Evolutionary conservation across 1,140 invertebrate genomes (phyloP).

Genomic region (Apis laboriosa): DNA sequence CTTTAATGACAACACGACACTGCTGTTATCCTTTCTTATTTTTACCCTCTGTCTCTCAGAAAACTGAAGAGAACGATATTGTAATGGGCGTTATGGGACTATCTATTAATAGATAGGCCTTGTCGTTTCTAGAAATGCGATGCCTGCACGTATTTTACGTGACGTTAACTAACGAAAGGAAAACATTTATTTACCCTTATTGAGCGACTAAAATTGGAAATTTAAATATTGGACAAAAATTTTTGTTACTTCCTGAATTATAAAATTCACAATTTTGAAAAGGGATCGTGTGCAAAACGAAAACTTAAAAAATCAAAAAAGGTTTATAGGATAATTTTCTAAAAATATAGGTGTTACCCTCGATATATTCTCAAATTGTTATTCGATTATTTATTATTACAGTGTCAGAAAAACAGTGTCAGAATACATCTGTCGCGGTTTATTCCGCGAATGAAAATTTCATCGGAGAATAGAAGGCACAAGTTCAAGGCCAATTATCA

Average conservation of each 20-base stretch:
- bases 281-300: no score
- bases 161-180: neutral
- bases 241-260: no score
- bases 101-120: neutral
- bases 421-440: neutral
- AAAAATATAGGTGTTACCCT: no score
- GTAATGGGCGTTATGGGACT: neutral
- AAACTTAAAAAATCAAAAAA: no score
- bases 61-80: neutral
- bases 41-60: neutral
- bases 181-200: neutral
- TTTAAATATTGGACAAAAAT: neutral
- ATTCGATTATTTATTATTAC: no score
- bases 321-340: no score
- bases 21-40: neutral
- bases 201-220: neutral
- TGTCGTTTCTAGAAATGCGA: neutral
- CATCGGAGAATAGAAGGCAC: neutral
- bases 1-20: neutral
- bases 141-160: neutral
- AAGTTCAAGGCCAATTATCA: slow-evolving; percentile 54
- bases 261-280: no score
- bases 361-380: no score
- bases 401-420: no score
- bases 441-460: neutral